Percentiles rank a stretch among this genome's conserved stretches.
Evolutionary conservation across 2,113 vertebrate genomes (phyloP).

Genomic region (Gopherus flavomarginatus): DNA sequence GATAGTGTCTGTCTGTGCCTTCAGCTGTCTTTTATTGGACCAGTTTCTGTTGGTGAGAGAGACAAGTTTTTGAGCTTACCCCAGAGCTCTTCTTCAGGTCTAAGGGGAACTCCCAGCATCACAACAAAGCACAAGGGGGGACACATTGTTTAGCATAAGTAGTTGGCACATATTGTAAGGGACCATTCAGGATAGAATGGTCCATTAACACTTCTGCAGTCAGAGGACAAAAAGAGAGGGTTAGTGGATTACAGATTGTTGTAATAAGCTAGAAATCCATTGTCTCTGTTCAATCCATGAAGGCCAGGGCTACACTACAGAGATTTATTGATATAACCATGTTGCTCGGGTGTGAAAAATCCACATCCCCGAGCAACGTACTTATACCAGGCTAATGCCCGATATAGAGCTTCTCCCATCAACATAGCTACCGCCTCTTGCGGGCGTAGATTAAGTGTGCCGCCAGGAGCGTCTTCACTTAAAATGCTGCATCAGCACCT

Average conservation of each 20-base stretch:
- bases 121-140: neutral
- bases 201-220: neutral
- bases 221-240: neutral
- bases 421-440: neutral
- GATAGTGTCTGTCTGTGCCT: neutral
- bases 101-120: neutral
- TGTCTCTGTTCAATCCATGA: neutral
- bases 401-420: neutral
- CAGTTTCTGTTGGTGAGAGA: neutral
- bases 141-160: neutral
- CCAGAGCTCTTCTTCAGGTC: neutral
- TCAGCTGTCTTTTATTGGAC: neutral
- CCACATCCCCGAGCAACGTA: too few species aligned
- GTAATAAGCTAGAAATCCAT: neutral
- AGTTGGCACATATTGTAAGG: neutral
- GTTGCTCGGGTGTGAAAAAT: neutral
- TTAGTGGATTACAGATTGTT: neutral
- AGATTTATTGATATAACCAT: neutral
- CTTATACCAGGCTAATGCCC: neutral
- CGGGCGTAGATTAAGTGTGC: neutral
- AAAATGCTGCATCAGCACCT: too few species aligned
- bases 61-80: neutral
- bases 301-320: too few species aligned
- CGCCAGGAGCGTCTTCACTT: too few species aligned
- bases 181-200: neutral